phyloP scores from a whole-genome alignment of 2,797 vertebrate species.

The Macropus fuliginosus region DNA sequence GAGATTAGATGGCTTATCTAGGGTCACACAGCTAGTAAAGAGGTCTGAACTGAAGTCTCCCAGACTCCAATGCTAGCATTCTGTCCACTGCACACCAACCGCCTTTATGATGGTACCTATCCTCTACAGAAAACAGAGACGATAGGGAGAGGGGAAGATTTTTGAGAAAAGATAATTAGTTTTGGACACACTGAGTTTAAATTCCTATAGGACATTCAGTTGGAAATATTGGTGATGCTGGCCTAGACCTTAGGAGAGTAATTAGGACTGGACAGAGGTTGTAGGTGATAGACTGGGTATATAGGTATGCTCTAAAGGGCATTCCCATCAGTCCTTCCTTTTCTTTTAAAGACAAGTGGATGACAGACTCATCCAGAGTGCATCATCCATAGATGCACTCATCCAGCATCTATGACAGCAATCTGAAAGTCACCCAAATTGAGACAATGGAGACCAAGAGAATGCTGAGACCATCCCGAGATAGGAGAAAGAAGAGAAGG shows the following conservation, averaged over 20 bases:
- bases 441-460: background rate
- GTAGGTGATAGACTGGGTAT: background rate
- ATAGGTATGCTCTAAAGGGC: background rate
- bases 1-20: background rate
- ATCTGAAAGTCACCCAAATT: background rate
- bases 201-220: background rate
- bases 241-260: background rate
- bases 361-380: background rate
- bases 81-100: background rate
- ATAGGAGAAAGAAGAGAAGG: background rate
- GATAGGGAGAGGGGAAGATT: background rate
- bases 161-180: background rate
- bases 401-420: background rate
- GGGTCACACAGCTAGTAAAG: background rate
- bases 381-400: no score
- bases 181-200: background rate
- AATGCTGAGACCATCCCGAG: background rate
- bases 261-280: background rate
- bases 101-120: background rate
- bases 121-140: background rate
- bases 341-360: background rate
- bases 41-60: background rate
- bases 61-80: background rate
- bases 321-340: background rate
- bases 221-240: background rate